phyloP scores from a whole-genome alignment of 2,888 invertebrate genomes.

The Lathronympha strigana region DNA sequence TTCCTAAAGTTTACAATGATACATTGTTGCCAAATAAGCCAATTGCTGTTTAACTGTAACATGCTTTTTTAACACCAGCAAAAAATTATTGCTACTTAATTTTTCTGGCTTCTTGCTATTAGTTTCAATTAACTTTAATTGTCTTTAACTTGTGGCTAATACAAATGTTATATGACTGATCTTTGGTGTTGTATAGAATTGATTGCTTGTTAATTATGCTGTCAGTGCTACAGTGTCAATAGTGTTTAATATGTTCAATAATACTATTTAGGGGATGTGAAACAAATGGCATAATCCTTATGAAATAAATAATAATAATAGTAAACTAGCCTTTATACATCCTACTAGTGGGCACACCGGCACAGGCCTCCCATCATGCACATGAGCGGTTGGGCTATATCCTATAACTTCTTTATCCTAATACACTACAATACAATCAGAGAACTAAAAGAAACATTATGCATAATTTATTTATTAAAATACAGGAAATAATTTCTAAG shows the following conservation, averaged over 20 bases:
- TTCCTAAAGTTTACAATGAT: not conserved
- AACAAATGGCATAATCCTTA: no score
- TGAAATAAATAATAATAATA: no score
- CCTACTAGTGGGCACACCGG: no score
- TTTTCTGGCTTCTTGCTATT: slow-evolving; percentile 11
- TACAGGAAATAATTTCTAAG: not conserved
- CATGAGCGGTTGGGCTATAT: no score
- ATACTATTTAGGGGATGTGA: not conserved
- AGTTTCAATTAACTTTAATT: slow-evolving; percentile 9
- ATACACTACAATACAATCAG: no score
- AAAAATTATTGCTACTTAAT: not conserved
- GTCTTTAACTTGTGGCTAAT: slow-evolving; percentile 8
- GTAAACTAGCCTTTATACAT: no score
- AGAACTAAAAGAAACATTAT: not conserved
- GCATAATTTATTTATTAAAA: not conserved
- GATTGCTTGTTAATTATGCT: not conserved
- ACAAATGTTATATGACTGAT: not conserved
- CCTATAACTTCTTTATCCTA: no score
- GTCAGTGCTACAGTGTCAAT: not conserved
- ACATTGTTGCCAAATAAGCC: not conserved
- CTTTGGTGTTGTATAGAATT: slow-evolving; percentile 4
- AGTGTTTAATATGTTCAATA: not conserved
- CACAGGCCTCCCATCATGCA: no score
- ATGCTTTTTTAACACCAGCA: not conserved
- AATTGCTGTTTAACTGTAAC: not conserved